A percentile compares a stretch with the other conserved stretches of the same genome.
phyloP scores from a whole-genome alignment of 1,140 invertebrate species.

The Ganaspis sp. region DNA sequence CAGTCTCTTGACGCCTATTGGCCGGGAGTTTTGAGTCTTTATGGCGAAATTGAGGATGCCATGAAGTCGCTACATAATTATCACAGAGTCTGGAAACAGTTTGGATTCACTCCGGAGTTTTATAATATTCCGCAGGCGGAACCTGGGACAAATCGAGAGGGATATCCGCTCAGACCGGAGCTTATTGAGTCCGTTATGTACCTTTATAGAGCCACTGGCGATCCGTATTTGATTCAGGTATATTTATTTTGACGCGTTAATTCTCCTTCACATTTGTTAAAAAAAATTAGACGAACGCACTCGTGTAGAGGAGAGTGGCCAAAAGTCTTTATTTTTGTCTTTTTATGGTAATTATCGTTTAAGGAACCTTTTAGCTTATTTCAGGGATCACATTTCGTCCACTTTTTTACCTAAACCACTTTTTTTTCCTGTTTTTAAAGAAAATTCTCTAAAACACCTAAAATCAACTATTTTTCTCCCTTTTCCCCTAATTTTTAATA shows the following conservation, averaged over 20 bases:
- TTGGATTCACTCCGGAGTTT: slow-evolving; percentile 98
- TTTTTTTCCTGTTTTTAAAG: no score
- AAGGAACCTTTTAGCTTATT: no score
- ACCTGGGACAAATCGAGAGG: slow-evolving; percentile 89
- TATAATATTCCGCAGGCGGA: slow-evolving; percentile 95
- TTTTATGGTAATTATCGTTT: no score
- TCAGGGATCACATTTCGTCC: no score
- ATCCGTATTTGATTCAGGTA: slow-evolving; percentile 87
- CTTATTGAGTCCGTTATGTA: slow-evolving; percentile 98
- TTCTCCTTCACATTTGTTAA: not conserved
- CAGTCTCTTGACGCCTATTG: slow-evolving; percentile 99
- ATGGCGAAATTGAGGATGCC: slow-evolving; percentile 92
- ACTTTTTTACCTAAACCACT: no score
- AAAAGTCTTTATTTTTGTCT: no score
- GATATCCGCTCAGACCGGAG: slow-evolving; percentile 97
- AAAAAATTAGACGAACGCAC: no score
- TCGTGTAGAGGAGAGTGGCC: no score
- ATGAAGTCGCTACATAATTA: slow-evolving; percentile 97
- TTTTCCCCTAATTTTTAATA: no score
- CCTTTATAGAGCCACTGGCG: slow-evolving; percentile 93
- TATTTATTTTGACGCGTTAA: not conserved
- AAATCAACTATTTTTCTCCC: no score
- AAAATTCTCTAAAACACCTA: no score
- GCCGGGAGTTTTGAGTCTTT: slow-evolving; percentile 94
- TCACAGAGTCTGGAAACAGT: slow-evolving; percentile 96